Conservation (phyloP, 2,888 invertebrate genomes). For the Chorisops tibialis region DNA sequence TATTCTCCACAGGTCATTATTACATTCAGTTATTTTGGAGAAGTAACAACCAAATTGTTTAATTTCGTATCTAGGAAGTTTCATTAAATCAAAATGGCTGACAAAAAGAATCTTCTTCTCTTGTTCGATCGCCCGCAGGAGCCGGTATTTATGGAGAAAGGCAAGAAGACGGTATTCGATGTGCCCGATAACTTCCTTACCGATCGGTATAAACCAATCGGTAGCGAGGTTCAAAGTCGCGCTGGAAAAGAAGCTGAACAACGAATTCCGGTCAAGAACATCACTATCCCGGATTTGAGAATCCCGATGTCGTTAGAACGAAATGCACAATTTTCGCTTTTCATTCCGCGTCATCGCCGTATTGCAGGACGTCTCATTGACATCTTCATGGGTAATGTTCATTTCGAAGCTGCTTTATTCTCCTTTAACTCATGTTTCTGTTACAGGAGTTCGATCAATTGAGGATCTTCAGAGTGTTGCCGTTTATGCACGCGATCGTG, state of each 20-base stretch:
- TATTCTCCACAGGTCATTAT: too few relatives aligned
- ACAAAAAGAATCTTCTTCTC: slow-evolving; percentile 59
- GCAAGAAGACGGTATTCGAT: slow-evolving; percentile 60
- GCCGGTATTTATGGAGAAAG: slow-evolving; percentile 74
- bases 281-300: slow-evolving; percentile 62
- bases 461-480: slow-evolving; percentile 68
- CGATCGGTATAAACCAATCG: slow-evolving; percentile 55
- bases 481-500: slow-evolving; percentile 66
- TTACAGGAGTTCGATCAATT: slow-evolving; percentile 64
- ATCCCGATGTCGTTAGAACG: slow-evolving; percentile 61
- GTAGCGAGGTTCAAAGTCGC: slow-evolving; percentile 56
- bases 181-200: slow-evolving; percentile 62
- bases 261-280: slow-evolving; percentile 58
- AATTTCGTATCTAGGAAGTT: too few relatives aligned
- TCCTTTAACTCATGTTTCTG: not conserved
- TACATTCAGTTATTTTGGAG: too few relatives aligned
- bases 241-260: slow-evolving; percentile 57
- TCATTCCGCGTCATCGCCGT: slow-evolving; percentile 64
- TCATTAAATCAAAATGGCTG: slow-evolving; percentile 37
- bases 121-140: slow-evolving; percentile 74
- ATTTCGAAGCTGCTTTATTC: too few relatives aligned
- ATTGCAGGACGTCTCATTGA: slow-evolving; percentile 67
- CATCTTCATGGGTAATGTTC: slow-evolving; percentile 65
- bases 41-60: too few relatives aligned
- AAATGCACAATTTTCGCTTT: slow-evolving; percentile 67